Percentiles rank a stretch among this genome's conserved stretches.
These are phyloP conservation scores for Entomyzon cyanotis DNA, from an alignment of 2,113 vertebrate species.

Conservation along the genomic window DNA sequence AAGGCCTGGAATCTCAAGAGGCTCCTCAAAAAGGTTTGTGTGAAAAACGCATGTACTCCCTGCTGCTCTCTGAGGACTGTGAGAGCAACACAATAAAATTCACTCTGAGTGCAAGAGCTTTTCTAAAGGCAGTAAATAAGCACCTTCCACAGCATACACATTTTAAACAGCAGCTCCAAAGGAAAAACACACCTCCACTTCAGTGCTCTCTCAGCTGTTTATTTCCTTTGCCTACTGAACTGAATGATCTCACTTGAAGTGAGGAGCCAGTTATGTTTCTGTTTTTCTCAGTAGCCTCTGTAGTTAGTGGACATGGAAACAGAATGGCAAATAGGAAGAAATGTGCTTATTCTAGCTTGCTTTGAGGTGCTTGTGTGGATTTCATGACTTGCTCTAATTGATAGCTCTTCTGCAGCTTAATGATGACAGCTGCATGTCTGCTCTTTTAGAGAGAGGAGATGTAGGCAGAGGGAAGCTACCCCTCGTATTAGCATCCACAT, in stretches of 20 bases:
- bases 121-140: conserved; percentile 4
- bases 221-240: not conserved
- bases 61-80: not conserved
- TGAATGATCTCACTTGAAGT: conserved; percentile 6
- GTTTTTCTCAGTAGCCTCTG: not conserved
- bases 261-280: not conserved
- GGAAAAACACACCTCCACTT: conserved; percentile 7
- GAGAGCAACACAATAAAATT: not conserved
- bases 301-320: not conserved
- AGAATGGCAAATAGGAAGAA: not conserved
- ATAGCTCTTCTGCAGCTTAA: not conserved
- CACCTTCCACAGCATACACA: not conserved
- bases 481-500: not conserved
- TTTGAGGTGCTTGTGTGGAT: not conserved
- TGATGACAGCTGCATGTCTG: not conserved
- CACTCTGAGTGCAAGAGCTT: not conserved
- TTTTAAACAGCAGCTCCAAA: conserved; percentile 12
- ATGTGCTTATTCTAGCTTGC: not conserved
- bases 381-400: not conserved
- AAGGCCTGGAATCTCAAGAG: not conserved
- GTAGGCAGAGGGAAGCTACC: not conserved
- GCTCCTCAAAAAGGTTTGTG: not conserved
- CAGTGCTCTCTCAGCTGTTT: conserved; percentile 1
- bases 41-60: not conserved
- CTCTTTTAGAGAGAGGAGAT: not conserved